Base-by-base conservation (phyloP, 2,888 invertebrate genomes). In the Psylliodes chrysocephalus region DNA sequence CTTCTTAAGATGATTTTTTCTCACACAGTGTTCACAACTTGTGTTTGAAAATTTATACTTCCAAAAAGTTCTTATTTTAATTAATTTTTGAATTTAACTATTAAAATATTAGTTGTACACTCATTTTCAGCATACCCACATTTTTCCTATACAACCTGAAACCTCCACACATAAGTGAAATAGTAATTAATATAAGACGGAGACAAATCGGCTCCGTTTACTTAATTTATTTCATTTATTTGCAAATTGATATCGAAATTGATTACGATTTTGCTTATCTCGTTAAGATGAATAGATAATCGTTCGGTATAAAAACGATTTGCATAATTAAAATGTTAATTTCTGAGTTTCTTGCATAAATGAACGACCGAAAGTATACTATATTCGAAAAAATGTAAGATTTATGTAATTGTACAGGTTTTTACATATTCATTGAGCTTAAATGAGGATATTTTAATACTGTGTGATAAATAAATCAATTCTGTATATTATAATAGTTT, bases 271-370 rank as follows among this genome's bases (percentile, higher is more conserved):
- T 18, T n/a, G 10, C 10, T 44, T 44, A 52, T 52, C 52, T 52
- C 33, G 33, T 35, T 52, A n/a, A 35, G 15, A n/a, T 17, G 18
- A 33, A 52, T 33, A 33, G 52, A 51, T 28, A 51, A 51, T 30
- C 33, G 33, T 12, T 7, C 1, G 35, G 22, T 25, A 12, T 22
- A 46, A 46, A n/a, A 46, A 46, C 46, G 22, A 52, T 33, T 51
- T 51, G 18, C 51, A 52, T 52, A 52, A 52, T 33, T 52, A 35
- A 28, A 19, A 30, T 52, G 35, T 52, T 33, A 30, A 19, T 52
- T 51, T 28, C 14, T 25, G 22, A 25, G 14, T 49, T 28, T 51
- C 25, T n/a, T 25, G 10, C 15, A 28, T 49, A n/a, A 51, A 51
- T 51, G 33, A 33, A 44, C 17, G 17, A n/a, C 17, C 17, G 18